Evolutionary conservation across 2,888 invertebrate species (phyloP), one percentile per base, ranked within the genome.

Genomic region (Mesorhabditis sp.): DNA sequence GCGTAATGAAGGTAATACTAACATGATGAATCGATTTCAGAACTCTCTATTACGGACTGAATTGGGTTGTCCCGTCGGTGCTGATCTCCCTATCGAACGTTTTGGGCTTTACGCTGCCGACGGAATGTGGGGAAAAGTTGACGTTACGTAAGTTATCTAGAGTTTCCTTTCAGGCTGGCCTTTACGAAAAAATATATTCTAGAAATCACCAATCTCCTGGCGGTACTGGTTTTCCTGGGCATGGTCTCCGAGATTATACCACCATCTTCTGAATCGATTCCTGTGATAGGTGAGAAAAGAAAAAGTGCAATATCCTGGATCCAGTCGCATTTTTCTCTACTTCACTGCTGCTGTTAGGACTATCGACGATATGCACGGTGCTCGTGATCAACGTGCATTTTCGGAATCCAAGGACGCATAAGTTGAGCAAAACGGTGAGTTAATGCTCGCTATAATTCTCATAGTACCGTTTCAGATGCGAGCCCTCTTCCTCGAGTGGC

Each of bases 31-130:
- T 28, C 28, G 28, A 28, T 28, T 28, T 28, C 28, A 28, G 28
- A 28, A 28, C 28, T 28, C 28, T 28, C 28, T 28, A 28, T 28
- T 28, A 28, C 89, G 96, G 96, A 90, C 95, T 98, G 90, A 98
- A 98, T 90, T 91, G 98, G 87, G 96, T 98, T 88, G 73, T 82
- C 5, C 78, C 80, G 4, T 96, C 96, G 88, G 94, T 97, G 86
- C 91, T 98, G 87, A 97, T 98, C 87, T 95, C 97, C 83, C 95
- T 96, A 83, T 95, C 97, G 94, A 95, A 97, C 78, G 91, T 98
- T 82, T 90, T 98, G 83, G 95, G 96, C 83, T 98, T 98, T 90
- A 95, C 96, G 79, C 90, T 98, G 87, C 97, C 98, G 83, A 95
- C 96, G 80, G 97, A 98, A 89, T 96, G 96, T 78, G 97, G 98